Percentiles rank a stretch among this genome's conserved stretches.
These are phyloP conservation scores for Campodea augens DNA, from an alignment of 1,140 invertebrate genomes.

Conservation along the genomic window DNA sequence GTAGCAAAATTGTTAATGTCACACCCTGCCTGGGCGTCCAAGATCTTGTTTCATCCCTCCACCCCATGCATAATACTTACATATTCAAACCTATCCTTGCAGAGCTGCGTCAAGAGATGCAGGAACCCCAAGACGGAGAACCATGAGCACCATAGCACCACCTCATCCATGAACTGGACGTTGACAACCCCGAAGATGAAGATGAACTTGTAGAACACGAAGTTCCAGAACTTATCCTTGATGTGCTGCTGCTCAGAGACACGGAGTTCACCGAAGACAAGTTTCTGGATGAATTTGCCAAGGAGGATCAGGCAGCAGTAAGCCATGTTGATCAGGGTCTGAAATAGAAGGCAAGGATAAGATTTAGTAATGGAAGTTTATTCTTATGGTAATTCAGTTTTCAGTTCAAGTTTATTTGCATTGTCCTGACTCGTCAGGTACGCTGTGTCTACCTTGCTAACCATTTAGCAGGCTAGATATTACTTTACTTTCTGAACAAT, in stretches of 20 bases:
- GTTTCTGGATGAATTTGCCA: constrained; percentile 52
- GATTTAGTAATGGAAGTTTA: too few species aligned
- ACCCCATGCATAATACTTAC: too few species aligned
- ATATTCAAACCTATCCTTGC: constrained; percentile 81
- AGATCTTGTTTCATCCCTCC: too few species aligned
- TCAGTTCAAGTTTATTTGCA: too few species aligned
- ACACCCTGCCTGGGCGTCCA: too few species aligned
- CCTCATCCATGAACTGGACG: constrained; percentile 63
- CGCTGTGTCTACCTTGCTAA: too few species aligned
- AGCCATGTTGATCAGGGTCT: constrained; percentile 74
- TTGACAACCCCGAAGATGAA: constrained; percentile 87
- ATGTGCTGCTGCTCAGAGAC: constrained; percentile 57
- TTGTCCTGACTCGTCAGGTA: too few species aligned
- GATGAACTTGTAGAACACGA: constrained; percentile 86
- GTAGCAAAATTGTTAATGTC: too few species aligned
- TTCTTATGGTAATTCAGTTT: too few species aligned
- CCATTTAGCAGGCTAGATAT: too few species aligned
- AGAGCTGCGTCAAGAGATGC: constrained; percentile 63
- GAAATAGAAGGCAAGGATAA: constrained; percentile 17
- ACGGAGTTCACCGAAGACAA: constrained; percentile 68
- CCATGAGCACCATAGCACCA: constrained; percentile 74
- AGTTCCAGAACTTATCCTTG: constrained; percentile 86
- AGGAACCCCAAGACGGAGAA: constrained; percentile 71
- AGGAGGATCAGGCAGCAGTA: constrained; percentile 63
- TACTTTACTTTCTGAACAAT: too few species aligned